Evolutionary conservation across 2,797 vertebrate genomes (phyloP), one percentile per base, ranked within the genome.

Genomic region (Halcyon chelicuti): DNA sequence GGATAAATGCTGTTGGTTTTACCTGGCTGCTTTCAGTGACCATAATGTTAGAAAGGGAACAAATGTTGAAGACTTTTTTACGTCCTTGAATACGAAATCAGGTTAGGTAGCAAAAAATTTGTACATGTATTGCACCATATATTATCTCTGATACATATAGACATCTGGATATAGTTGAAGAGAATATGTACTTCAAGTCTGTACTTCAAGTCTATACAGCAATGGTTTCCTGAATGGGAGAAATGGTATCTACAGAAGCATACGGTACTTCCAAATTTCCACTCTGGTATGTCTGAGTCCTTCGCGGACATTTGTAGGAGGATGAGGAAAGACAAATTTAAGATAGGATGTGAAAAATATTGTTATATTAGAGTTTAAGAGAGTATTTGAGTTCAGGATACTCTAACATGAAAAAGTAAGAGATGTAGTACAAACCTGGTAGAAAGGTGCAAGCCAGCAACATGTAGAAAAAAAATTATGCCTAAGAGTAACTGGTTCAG

Each of bases 401-500:
- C 20, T 68, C 12, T 89, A 88, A 74, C 16, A 68, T 22, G 29
- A 74, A 81, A 75, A 90, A 46, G 40, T 70, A 84, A 46, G 57
- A 82, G 9, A 58, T 58, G n/a, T 31, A 17, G 18, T 61, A 42
- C 7, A 79, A 88, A 91, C 7, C 18, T 73, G 15, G 7, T 33
- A 68, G 31, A 90, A 95, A 90, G 8, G 21, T 87, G 66, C 89
- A 74, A 90, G 14, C 6, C 39, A 62, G 40, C 26, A 95, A 86
- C 61, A 95, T n/a, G 51, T 82, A 44, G 74, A 90, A 17, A 96
- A 93, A 51, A 44, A 44, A 77, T 74, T 81, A 73, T 96, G 76
- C 96, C 65, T 75, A 61, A 91, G 90, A 62, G 42, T 60, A 97
- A 77, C 37, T 46, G 85, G 37, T 76, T 84, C 57, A 86, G 93